These are phyloP conservation scores for Mastigias papua DNA, from an alignment of 30 jellyfish, hydroid and myxozoan genomes.

Conservation along the genomic window DNA sequence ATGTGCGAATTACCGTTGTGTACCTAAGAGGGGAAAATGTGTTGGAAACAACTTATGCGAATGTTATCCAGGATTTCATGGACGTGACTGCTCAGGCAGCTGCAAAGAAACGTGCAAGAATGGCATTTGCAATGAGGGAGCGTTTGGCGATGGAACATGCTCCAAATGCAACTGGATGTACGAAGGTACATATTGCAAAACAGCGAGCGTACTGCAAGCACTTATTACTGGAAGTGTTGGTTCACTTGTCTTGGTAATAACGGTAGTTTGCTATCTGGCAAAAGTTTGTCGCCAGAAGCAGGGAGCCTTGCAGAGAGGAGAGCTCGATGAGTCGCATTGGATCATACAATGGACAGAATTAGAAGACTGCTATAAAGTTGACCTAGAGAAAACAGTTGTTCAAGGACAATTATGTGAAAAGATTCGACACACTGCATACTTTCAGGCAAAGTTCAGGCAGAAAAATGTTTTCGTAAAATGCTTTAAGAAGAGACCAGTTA, in stretches of 20 bases:
- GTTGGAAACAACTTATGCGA: constrained; percentile 77
- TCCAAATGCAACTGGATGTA: constrained; percentile 80
- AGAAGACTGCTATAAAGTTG: constrained; percentile 44
- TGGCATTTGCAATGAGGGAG: constrained; percentile 89
- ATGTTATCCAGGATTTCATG: constrained; percentile 75
- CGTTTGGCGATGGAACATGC: constrained; percentile 87
- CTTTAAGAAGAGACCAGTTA: constrained; percentile 67
- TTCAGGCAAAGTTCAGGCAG: constrained; percentile 47
- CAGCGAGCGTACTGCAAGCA: constrained; percentile 67
- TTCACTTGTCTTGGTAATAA: constrained; percentile 34
- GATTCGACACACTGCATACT: constrained; percentile 56
- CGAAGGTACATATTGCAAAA: constrained; percentile 72
- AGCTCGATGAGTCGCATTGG: constrained; percentile 54
- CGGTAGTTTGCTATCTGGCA: constrained; percentile 60
- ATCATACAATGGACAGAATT: constrained; percentile 77
- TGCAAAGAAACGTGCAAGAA: constrained; percentile 48
- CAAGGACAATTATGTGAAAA: constrained; percentile 64
- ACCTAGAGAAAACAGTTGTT: constrained; percentile 22
- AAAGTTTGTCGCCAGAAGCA: constrained; percentile 47
- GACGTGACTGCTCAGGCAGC: constrained; percentile 68
- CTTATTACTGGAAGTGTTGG: constrained; percentile 80
- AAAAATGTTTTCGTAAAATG: constrained; percentile 71
- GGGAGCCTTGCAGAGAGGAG: constrained; percentile 1
- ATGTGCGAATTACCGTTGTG: constrained; percentile 64
- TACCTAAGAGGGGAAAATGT: constrained; percentile 65